phyloP scores from a whole-genome alignment of 2,113 vertebrate genomes.

The Pandion haliaetus region DNA sequence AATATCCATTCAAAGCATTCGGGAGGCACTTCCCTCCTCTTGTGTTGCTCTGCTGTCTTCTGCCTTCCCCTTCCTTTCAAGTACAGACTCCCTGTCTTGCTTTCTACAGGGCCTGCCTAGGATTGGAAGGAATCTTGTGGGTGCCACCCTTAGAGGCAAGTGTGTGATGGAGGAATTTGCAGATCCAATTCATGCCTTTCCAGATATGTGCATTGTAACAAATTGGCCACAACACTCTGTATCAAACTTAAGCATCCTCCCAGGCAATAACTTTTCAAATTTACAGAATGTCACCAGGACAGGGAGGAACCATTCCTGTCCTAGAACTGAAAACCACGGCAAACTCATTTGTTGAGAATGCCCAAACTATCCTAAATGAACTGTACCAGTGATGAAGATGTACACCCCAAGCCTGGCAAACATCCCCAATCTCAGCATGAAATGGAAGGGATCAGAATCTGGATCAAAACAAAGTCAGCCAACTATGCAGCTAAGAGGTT shows the following conservation, averaged over 20 bases:
- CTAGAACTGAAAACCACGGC: not conserved
- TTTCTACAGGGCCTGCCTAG: not conserved
- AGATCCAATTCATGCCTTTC: not conserved
- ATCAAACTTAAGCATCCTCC: not conserved
- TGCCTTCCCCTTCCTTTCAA: not conserved
- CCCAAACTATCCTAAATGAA: not conserved
- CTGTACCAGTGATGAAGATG: not conserved
- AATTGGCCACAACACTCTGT: not conserved
- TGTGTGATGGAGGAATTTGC: not conserved
- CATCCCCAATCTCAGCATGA: not conserved
- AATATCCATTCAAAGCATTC: not conserved
- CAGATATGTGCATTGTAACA: not conserved
- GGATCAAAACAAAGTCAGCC: not conserved
- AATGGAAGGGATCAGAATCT: not conserved
- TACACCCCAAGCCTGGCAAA: not conserved
- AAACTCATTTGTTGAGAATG: not conserved
- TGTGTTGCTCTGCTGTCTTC: not conserved
- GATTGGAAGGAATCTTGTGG: not conserved
- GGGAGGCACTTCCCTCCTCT: not conserved
- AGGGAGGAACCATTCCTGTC: not conserved
- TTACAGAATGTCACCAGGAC: not conserved
- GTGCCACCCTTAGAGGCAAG: not conserved
- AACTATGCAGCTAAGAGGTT: not conserved
- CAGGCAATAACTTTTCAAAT: not conserved
- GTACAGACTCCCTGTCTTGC: not conserved